Evolutionary conservation across 1,140 invertebrate species (phyloP), one percentile per base, ranked within the genome.

Genomic region (Heliconius hermathena): DNA sequence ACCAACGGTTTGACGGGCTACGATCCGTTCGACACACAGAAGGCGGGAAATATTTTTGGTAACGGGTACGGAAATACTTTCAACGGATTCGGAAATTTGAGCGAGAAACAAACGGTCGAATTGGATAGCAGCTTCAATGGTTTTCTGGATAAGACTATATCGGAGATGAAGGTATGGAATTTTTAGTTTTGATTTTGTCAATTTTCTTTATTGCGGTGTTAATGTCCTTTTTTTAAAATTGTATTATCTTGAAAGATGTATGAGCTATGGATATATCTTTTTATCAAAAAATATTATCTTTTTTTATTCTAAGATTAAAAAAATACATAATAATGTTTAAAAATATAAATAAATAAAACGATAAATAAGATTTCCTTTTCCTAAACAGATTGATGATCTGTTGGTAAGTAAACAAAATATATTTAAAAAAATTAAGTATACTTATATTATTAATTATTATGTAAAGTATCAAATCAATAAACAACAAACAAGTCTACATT

Each of bases 11-110:
- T 95, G 70, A 93, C 90, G 46, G 94, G 94, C n/a, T 94, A 95
- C 77, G 95, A 96, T 82, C 96, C 96, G 5, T 98, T 98, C 89
- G 98, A 98, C 84, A 98, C 98, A 96, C 96, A 96, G 29, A 97
- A 97, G 86, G 95, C 95, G 74, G 87, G 87, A 8, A 91, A 92
- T 20, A 93, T 94, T 18, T 94, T 95, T 77, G 93, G 92, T 5
- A 95, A 94, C 73, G 89, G 90, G 0, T 94, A 88, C 76, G 91
- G 90, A 0, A 91, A 87, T 54, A 79, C 89, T 1, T 94, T 94
- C 82, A 94, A 94, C 78, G 93, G 93, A 6, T 94, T 94, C 72
- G 92, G 93, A 0, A 94, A 94, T 71, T 81, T 93, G 1, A 94
- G 91, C 76, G 94, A 95, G 82, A 95, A 94, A 57, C 93, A 93